Base-by-base conservation (phyloP, 1,140 invertebrate species). In the Atta cephalotes region DNA sequence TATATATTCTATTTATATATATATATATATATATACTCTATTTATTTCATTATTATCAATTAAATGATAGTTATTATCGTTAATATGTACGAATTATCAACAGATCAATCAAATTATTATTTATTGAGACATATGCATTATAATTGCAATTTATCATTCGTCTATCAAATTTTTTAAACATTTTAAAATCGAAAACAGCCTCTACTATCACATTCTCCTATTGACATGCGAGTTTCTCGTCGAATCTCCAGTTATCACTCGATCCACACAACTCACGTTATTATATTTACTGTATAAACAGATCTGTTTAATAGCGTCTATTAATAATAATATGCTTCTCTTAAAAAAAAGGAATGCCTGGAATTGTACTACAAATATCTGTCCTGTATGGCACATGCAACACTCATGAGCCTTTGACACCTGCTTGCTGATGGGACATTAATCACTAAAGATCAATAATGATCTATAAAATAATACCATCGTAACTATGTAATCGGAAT, bases 391-490 rank as follows among this genome's bases (percentile, higher is more conserved):
- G 90, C 92, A 94, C 92, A 90, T 92, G 91, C 92, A 82, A 93
- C 93, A 93, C 92, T 94, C 90, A 93, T 92, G 89, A 93, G 92
- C 92, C 92, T 94, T 87, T 93, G 90, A 93, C 89, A 94, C 92
- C 91, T 92, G 93, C 94, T 95, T 95, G 93, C 94, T 94, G 91
- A 93, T 94, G 94, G 93, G 93, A 94, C 85, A 93, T 93, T 91
- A 93, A 93, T 93, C 87, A 90, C 87, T 92, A 90, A 85, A 92
- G 91, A 91, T 93, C 25, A 89, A 93, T 91, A 85, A 45, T 87
- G 90, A 88, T 88, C 63, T 49, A 28, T 80, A 70, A 28, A 78
- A 87, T 89, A 86, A 66, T 84, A 86, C 71, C 78, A 81, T 62
- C 81, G 87, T 93, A 92, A 92, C 88, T 85, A 88, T 45, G 60